Conservation (phyloP, 2,113 vertebrate species). For the Chitala chitala region DNA sequence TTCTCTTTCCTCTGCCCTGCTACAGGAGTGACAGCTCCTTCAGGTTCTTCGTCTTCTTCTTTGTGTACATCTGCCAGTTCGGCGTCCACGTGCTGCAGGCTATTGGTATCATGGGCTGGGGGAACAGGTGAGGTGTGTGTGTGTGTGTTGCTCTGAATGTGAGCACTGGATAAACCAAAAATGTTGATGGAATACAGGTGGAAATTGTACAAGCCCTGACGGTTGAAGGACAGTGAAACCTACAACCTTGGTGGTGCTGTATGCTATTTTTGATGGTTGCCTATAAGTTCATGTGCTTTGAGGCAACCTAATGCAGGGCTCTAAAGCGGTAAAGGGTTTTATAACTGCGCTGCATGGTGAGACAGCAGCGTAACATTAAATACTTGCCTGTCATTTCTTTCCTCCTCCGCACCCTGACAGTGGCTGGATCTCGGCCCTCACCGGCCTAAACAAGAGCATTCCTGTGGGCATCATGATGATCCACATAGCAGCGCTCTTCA, state of each 20-base stretch:
- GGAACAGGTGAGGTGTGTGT: constrained; percentile 91
- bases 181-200: too few relatives aligned
- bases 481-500: constrained; percentile 89
- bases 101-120: constrained; percentile 89
- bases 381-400: neutral
- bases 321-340: too few relatives aligned
- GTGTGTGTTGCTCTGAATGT: too few relatives aligned
- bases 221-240: too few relatives aligned
- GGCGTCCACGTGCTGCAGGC: constrained; percentile 89
- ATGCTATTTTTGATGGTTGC: too few relatives aligned
- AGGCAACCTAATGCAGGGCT: too few relatives aligned
- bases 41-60: constrained; percentile 97
- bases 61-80: constrained; percentile 96
- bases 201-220: too few relatives aligned
- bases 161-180: too few relatives aligned
- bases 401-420: constrained; percentile 47
- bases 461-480: constrained; percentile 94
- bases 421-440: constrained; percentile 95
- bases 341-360: neutral
- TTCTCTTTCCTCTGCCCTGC: constrained; percentile 16
- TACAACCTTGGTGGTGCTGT: too few relatives aligned
- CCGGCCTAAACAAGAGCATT: constrained; percentile 77
- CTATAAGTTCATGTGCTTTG: too few relatives aligned
- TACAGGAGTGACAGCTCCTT: constrained; percentile 95
- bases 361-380: neutral